Evolutionary conservation across 2,888 invertebrate genomes (phyloP), one percentile per base, ranked within the genome.

Genomic region (Marronus borbonicus): DNA sequence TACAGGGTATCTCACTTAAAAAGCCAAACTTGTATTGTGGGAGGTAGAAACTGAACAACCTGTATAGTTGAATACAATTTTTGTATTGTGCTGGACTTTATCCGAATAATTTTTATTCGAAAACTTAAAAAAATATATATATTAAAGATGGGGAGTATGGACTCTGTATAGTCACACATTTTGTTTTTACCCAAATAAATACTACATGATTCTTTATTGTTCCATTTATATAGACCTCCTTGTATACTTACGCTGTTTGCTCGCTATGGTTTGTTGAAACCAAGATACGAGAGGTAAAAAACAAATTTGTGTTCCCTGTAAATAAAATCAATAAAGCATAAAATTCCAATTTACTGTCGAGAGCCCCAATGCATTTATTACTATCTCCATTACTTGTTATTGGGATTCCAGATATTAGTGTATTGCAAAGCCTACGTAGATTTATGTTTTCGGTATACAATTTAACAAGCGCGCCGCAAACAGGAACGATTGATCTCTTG

Each of bases 351-450:
- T 76, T 76, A 69, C 70, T 62, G 62, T 69, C 49, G 60, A 62
- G 50, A 44, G 60, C 60, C 39, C 31, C 77, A 64, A 77, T 70
- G 50, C 64, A 64, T 77, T 77, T 77, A 70, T 77, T 70, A 77
- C 77, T 60, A 77, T 70, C 77, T 70, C 70, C 70, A 70, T 77
- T 69, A 70, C 77, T 70, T 70, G 77, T 77, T 77, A 77, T 60
- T 44, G 49, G 77, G 70, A 31, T 49, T 77, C 70, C 60, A 50
- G 70, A 60, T 70, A 77, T 77, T 77, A 77, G 60, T 65, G 66
- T 68, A 52, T 75, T 20, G 78, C 76, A 74, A 78, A 75, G 75
- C 68, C 78, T 75, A 65, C 75, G 55, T 49, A 65, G 76, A 74
- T 78, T 78, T 78, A 75, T 78, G 76, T 75, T 72, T 75, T 72